These are phyloP conservation scores for Simalia tracyae DNA, from an alignment of 2,797 vertebrate genomes.

Conservation along the genomic window DNA sequence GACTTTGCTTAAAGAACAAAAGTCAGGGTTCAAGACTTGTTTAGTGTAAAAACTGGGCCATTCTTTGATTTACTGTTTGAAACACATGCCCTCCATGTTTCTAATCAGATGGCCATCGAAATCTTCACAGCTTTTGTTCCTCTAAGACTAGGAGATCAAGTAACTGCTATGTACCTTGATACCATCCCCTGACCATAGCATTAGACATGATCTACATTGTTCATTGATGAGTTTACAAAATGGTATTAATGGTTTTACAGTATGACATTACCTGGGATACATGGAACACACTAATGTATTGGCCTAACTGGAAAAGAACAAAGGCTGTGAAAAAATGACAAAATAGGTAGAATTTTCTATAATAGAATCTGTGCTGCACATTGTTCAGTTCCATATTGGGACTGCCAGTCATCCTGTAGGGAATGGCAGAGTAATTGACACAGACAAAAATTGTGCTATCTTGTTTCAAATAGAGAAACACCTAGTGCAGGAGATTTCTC, in stretches of 20 bases:
- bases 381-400: constrained; percentile 13
- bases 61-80: too few species aligned
- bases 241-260: not conserved
- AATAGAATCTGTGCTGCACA: constrained; percentile 7
- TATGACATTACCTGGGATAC: not conserved
- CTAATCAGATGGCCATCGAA: not conserved
- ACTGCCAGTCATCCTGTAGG: not conserved
- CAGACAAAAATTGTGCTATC: constrained; percentile 32
- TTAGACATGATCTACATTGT: not conserved
- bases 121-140: not conserved
- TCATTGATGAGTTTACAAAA: not conserved
- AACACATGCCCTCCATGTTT: too few species aligned
- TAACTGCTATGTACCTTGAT: not conserved
- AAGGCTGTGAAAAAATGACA: constrained; percentile 14
- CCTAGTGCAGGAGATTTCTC: constrained; percentile 17
- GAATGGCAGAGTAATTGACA: constrained; percentile 47
- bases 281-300: not conserved
- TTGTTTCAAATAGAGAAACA: constrained; percentile 51
- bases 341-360: not conserved
- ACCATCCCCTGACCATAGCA: not conserved
- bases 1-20: too few species aligned
- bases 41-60: too few species aligned
- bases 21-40: too few species aligned
- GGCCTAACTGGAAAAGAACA: not conserved
- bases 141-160: not conserved